A percentile compares a stretch with the other conserved stretches of the same genome.
phyloP scores from a whole-genome alignment of 2,888 invertebrate species.

The Selenia dentaria region DNA sequence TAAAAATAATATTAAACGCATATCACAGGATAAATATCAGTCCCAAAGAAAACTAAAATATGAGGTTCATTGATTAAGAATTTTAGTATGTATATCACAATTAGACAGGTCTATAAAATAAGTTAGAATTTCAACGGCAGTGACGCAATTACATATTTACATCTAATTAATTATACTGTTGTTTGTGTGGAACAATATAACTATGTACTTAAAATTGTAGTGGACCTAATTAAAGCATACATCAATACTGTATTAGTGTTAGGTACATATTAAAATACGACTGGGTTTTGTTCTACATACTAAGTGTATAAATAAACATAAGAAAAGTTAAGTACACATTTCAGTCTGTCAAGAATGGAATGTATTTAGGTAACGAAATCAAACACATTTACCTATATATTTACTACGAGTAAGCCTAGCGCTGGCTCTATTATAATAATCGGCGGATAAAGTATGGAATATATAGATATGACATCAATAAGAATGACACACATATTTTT shows the following conservation, averaged over 20 bases:
- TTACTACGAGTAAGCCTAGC: background rate
- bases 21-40: constrained; percentile 23
- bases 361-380: constrained; percentile 28
- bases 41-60: constrained; percentile 3
- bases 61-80: constrained; percentile 1
- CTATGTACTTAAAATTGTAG: constrained; percentile 2
- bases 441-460: constrained; percentile 1
- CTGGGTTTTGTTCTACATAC: constrained; percentile 16
- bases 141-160: constrained; percentile 2
- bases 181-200: constrained; percentile 1
- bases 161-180: constrained; percentile 4
- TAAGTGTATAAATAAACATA: constrained; percentile 24
- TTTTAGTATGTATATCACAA: background rate
- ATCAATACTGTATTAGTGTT: constrained; percentile 29
- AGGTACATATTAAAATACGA: constrained; percentile 15
- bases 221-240: constrained; percentile 31
- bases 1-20: constrained; percentile 9
- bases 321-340: constrained; percentile 20
- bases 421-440: background rate
- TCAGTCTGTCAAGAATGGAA: constrained; percentile 34
- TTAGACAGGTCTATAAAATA: background rate
- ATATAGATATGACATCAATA: no score
- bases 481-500: background rate
- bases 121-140: background rate
- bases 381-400: background rate